phyloP scores from a whole-genome alignment of 2,888 invertebrate species.

The Schizaphis graminum region DNA sequence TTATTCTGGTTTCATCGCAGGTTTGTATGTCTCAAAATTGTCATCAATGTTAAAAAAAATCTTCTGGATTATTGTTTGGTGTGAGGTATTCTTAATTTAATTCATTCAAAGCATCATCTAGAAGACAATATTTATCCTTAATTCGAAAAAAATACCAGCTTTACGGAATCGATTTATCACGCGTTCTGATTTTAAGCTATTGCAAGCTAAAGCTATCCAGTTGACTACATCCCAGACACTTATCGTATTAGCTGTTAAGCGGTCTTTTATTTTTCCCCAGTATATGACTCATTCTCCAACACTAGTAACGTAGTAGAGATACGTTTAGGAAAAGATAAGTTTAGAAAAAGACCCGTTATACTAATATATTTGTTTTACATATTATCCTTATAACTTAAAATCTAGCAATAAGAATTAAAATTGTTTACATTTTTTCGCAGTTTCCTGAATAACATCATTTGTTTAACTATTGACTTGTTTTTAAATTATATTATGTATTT shows the following conservation, averaged over 20 bases:
- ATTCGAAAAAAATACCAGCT: neutral
- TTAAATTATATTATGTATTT: too few species aligned
- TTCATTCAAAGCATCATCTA: neutral
- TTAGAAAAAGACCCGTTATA: neutral
- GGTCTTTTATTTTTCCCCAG: neutral
- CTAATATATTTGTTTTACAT: neutral
- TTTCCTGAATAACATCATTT: too few species aligned
- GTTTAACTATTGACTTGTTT: too few species aligned
- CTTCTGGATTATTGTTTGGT: neutral
- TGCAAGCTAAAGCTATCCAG: neutral
- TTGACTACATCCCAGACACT: neutral
- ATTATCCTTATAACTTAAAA: neutral
- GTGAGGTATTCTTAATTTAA: neutral
- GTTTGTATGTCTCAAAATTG: neutral
- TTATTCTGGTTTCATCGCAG: neutral
- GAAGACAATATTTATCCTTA: neutral
- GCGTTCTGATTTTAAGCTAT: neutral
- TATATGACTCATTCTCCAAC: neutral
- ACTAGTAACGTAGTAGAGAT: neutral
- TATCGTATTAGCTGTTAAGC: neutral
- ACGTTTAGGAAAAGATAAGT: neutral
- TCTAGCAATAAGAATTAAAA: too few species aligned
- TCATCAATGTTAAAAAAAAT: neutral
- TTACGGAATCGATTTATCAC: neutral
- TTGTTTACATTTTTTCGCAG: too few species aligned